These are phyloP conservation scores for Oncorhynchus mykiss DNA, from an alignment of 2,113 vertebrate species.

Conservation along the genomic window DNA sequence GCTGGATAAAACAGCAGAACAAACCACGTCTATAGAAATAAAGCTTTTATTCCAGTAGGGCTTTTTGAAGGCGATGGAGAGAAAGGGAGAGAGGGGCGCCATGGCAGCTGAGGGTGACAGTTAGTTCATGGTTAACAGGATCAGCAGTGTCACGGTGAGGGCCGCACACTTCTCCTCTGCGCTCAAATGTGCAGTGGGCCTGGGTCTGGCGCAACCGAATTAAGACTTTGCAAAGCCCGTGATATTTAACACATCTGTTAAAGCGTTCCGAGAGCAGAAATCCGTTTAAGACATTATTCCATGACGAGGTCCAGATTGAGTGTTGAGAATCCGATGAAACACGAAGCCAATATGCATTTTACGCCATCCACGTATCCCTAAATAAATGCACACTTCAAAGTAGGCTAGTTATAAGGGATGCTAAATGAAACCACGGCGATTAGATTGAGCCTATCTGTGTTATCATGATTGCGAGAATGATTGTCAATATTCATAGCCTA, in stretches of 20 bases:
- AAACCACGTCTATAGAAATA: constrained; percentile 91
- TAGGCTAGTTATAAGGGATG: not conserved
- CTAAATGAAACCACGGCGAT: not conserved
- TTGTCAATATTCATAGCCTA: not conserved
- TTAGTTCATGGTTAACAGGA: constrained; percentile 99
- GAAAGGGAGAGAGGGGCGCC: constrained; percentile 76
- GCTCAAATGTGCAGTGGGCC: constrained; percentile 69
- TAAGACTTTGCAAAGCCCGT: constrained; percentile 71
- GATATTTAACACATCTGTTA: constrained; percentile 98
- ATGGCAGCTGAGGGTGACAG: constrained; percentile 97
- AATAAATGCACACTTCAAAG: not conserved
- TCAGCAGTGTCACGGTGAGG: constrained; percentile 80
- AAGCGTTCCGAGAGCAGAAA: constrained; percentile 76
- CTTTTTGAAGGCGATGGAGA: constrained; percentile 70
- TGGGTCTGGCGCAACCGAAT: constrained; percentile 76
- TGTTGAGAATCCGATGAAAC: constrained; percentile 72
- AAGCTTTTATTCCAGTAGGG: constrained; percentile 88
- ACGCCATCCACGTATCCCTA: constrained; percentile 7
- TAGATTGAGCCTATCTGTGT: not conserved
- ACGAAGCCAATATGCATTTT: constrained; percentile 65
- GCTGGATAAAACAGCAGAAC: constrained; percentile 85
- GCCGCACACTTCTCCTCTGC: constrained; percentile 84
- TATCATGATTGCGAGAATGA: not conserved
- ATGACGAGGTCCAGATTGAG: constrained; percentile 75
- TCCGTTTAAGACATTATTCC: constrained; percentile 76